Percentiles rank a stretch among this genome's conserved stretches.
Conservation (phyloP, 2,797 vertebrate genomes). For the Sebastes dallii region DNA sequence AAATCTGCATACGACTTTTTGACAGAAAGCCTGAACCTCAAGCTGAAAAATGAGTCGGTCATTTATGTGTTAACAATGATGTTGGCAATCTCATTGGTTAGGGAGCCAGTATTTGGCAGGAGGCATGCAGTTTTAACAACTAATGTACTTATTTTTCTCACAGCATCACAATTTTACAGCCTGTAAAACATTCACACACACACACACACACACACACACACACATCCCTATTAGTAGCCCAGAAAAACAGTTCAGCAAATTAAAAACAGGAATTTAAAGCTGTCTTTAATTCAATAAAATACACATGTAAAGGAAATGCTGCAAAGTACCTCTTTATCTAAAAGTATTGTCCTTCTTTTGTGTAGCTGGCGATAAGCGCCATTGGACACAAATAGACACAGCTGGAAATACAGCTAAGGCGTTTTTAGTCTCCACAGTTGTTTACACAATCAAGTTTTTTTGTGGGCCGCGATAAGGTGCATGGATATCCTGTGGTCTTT, state of each 20-base stretch:
- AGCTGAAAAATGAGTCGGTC: slow-evolving; percentile 62
- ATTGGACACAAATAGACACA: slow-evolving; percentile 65
- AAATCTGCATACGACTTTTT: slow-evolving; percentile 37
- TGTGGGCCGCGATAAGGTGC: slow-evolving; percentile 63
- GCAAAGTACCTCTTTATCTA: slow-evolving; percentile 60
- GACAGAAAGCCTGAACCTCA: slow-evolving; percentile 42
- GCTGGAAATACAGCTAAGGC: slow-evolving; percentile 57
- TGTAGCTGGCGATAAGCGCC: slow-evolving; percentile 53
- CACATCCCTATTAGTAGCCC: slow-evolving; percentile 48
- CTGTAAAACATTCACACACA: slow-evolving; percentile 62
- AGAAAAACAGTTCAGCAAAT: slow-evolving; percentile 67
- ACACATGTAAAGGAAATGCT: slow-evolving; percentile 70
- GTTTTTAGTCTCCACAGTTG: slow-evolving; percentile 61
- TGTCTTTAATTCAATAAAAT: slow-evolving; percentile 68
- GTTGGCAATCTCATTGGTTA: slow-evolving; percentile 65
- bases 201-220: slow-evolving; percentile 27
- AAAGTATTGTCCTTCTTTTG: slow-evolving; percentile 53
- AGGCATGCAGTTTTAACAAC: slow-evolving; percentile 67
- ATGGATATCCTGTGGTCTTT: slow-evolving; percentile 75
- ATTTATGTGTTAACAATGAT: slow-evolving; percentile 67
- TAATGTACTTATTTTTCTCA: slow-evolving; percentile 71
- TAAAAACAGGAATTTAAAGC: slow-evolving; percentile 65
- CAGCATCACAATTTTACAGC: slow-evolving; percentile 72
- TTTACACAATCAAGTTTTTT: slow-evolving; percentile 62
- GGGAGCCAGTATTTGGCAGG: slow-evolving; percentile 75